These are phyloP conservation scores for Sialia sialis DNA, from an alignment of 2,113 vertebrate genomes.

Conservation along the genomic window DNA sequence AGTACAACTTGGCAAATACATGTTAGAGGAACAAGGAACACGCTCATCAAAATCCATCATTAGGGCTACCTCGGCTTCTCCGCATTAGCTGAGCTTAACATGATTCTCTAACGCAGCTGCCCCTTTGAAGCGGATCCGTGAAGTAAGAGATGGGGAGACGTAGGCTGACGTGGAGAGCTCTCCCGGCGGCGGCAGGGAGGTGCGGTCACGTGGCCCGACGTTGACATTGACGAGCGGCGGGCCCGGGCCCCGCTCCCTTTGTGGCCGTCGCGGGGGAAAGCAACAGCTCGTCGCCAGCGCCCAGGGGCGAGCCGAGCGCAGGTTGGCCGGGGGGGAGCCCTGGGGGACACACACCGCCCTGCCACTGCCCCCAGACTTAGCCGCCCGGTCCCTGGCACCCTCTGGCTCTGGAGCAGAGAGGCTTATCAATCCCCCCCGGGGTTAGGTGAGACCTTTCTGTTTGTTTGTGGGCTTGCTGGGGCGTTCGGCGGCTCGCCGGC, in stretches of 20 bases:
- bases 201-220: slow-evolving; percentile 98
- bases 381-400: neutral
- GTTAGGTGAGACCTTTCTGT: slow-evolving; percentile 47
- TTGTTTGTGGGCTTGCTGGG: slow-evolving; percentile 3
- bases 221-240: slow-evolving; percentile 95
- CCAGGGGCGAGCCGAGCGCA: slow-evolving; percentile 3
- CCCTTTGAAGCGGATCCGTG: slow-evolving; percentile 95
- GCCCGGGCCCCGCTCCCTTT: slow-evolving; percentile 74
- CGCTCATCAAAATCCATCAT: slow-evolving; percentile 99
- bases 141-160: slow-evolving; percentile 96
- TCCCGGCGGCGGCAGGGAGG: slow-evolving; percentile 98
- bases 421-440: neutral
- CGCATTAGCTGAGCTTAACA: slow-evolving; percentile 90
- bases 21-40: slow-evolving; percentile 95
- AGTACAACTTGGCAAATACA: slow-evolving; percentile 99
- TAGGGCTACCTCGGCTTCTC: slow-evolving; percentile 82
- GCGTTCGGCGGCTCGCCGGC: neutral
- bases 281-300: slow-evolving; percentile 76
- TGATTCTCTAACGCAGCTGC: slow-evolving; percentile 93
- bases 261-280: slow-evolving; percentile 78
- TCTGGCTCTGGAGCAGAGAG: neutral
- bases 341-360: neutral
- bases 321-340: neutral
- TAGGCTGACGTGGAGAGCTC: slow-evolving; percentile 99
- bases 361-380: neutral